A percentile compares a stretch with the other conserved stretches of the same genome.
These are phyloP conservation scores for Myopa testacea DNA, from an alignment of 2,888 invertebrate genomes.

Conservation along the genomic window DNA sequence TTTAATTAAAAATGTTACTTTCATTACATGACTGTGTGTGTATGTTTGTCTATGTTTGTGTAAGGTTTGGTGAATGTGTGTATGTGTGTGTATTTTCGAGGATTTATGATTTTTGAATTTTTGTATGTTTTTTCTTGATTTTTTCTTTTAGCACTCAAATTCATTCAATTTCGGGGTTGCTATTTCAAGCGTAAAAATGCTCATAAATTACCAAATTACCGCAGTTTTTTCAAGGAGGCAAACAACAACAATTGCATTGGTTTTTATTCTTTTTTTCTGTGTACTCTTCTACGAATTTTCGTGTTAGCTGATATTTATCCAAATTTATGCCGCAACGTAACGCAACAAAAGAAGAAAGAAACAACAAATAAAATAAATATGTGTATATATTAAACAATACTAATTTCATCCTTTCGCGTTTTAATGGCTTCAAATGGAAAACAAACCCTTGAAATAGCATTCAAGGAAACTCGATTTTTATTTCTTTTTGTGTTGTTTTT, in stretches of 20 bases:
- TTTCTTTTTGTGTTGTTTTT: neutral
- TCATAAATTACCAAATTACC: constrained; percentile 62
- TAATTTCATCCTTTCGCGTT: neutral
- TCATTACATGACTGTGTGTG: constrained; percentile 41
- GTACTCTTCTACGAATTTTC: constrained; percentile 33
- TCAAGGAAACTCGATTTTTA: neutral
- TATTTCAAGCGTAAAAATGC: constrained; percentile 50
- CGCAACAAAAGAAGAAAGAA: constrained; percentile 3
- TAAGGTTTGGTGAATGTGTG: constrained; percentile 23
- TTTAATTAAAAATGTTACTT: constrained; percentile 51
- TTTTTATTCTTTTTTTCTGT: constrained; percentile 24
- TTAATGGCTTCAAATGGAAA: neutral
- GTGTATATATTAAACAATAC: neutral
- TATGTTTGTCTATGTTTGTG: constrained; percentile 11
- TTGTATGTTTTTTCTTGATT: neutral
- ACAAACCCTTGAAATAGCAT: neutral
- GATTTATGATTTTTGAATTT: constrained; percentile 33
- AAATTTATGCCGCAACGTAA: constrained; percentile 24
- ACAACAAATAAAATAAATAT: neutral
- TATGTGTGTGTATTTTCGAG: constrained; percentile 21
- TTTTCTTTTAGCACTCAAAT: constrained; percentile 37
- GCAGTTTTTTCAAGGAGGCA: constrained; percentile 45
- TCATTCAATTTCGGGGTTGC: constrained; percentile 23
- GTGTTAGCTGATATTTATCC: constrained; percentile 25
- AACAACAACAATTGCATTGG: neutral